Evolutionary conservation across 2,888 invertebrate genomes (phyloP).

Genomic region (Dynastes grantii): DNA sequence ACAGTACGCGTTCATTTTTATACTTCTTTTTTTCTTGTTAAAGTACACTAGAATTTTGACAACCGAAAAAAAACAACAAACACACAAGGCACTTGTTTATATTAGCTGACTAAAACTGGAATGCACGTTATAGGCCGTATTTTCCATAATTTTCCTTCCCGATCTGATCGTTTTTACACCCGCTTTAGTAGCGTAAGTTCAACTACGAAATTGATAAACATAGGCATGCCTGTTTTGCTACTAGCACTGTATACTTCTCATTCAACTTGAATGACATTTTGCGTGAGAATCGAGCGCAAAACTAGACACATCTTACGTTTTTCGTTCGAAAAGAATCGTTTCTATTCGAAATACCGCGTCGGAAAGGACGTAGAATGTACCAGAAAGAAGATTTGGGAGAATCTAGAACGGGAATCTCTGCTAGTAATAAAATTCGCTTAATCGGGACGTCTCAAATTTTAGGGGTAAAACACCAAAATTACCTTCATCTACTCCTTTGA

Average conservation of each 20-base stretch:
- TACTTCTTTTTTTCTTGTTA: conserved; percentile 50
- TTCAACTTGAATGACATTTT: conserved; percentile 25
- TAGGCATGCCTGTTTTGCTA: conserved; percentile 19
- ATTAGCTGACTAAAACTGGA: conserved; percentile 27
- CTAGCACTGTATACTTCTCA: neutral
- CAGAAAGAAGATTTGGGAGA: conserved; percentile 27
- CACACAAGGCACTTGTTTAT: conserved; percentile 51
- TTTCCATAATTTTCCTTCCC: too few species aligned
- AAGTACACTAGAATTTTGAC: conserved; percentile 56
- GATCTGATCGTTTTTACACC: too few species aligned
- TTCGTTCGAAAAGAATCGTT: conserved; percentile 20
- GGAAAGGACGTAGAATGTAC: conserved; percentile 13
- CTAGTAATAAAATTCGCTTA: too few species aligned
- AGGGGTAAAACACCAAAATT: conserved; percentile 52
- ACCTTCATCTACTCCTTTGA: conserved; percentile 70
- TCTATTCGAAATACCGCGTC: neutral
- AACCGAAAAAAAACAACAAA: conserved; percentile 52
- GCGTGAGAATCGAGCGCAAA: neutral
- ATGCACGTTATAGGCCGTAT: too few species aligned
- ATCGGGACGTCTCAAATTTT: neutral
- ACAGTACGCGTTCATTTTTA: conserved; percentile 48
- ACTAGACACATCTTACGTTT: neutral
- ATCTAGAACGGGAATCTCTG: conserved; percentile 20
- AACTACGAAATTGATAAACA: conserved; percentile 10
- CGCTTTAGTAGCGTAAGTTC: neutral